phyloP scores from a whole-genome alignment of 2,113 vertebrate species.

The Panurus biarmicus region DNA sequence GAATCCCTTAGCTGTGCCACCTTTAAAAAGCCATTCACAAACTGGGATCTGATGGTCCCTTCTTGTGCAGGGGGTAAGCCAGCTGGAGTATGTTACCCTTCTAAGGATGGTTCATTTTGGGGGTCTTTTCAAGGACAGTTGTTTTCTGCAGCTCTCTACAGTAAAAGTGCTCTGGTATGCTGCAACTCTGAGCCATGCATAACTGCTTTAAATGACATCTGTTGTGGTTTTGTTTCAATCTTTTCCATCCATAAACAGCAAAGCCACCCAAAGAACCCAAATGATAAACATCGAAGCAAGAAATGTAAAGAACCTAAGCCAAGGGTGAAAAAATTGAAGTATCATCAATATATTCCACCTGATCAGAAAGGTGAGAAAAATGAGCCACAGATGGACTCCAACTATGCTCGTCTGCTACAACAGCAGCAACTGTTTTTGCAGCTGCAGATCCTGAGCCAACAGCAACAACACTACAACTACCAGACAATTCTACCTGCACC shows the following conservation, averaged over 20 bases:
- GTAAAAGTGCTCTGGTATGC: background rate
- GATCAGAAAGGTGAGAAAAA: conserved; percentile 92
- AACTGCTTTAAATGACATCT: background rate
- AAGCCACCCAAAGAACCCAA: conserved; percentile 86
- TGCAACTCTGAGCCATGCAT: background rate
- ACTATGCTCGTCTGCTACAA: conserved; percentile 92
- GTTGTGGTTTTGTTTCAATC: background rate
- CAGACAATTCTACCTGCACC: conserved; percentile 81
- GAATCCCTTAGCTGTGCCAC: background rate
- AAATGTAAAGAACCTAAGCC: conserved; percentile 91
- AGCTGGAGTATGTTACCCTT: background rate
- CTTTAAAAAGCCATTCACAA: background rate
- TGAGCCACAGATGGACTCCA: conserved; percentile 92
- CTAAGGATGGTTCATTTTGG: background rate
- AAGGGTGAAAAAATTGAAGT: conserved; percentile 93
- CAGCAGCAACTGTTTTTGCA: conserved; percentile 97
- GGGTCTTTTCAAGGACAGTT: background rate
- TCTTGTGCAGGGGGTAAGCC: background rate
- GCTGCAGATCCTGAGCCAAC: conserved; percentile 89
- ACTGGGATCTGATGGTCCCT: background rate
- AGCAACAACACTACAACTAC: conserved; percentile 89
- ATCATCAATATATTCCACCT: conserved; percentile 97
- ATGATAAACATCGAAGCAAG: conserved; percentile 91
- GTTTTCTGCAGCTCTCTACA: background rate
- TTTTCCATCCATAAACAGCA: conserved; percentile 73